Conservation (phyloP, 2,888 invertebrate genomes). For the Embidobia sp. region DNA sequence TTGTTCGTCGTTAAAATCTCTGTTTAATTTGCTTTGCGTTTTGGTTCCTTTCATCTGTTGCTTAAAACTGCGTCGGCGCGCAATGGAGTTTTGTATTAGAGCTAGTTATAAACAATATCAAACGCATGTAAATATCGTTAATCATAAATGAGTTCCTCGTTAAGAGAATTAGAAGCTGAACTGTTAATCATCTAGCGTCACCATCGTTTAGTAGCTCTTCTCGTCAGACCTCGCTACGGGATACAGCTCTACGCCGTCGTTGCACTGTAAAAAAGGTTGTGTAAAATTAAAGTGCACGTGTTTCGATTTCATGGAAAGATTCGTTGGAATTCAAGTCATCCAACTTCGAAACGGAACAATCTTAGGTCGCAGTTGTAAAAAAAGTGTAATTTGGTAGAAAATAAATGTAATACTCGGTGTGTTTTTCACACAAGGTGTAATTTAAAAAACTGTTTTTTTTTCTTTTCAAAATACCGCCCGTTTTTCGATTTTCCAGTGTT, state of each 20-base stretch:
- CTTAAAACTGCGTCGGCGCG: slow-evolving; percentile 73
- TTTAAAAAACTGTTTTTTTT: too few species aligned
- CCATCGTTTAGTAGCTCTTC: slow-evolving; percentile 70
- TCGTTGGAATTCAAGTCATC: too few species aligned
- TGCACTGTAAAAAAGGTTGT: too few species aligned
- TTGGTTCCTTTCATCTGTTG: slow-evolving; percentile 64
- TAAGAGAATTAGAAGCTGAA: slow-evolving; percentile 78
- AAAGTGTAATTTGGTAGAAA: too few species aligned
- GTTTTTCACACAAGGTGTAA: too few species aligned
- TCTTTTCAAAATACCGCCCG: too few species aligned
- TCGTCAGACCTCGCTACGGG: slow-evolving; percentile 74
- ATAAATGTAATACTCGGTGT: too few species aligned
- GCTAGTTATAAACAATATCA: slow-evolving; percentile 80
- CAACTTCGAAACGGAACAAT: too few species aligned
- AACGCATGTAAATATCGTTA: slow-evolving; percentile 80
- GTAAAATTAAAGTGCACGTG: too few species aligned
- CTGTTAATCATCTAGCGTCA: slow-evolving; percentile 79
- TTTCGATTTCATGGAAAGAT: too few species aligned
- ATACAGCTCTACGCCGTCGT: slow-evolving; percentile 64
- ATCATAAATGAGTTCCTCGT: slow-evolving; percentile 76
- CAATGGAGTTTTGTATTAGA: slow-evolving; percentile 81
- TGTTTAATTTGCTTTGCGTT: slow-evolving; percentile 57
- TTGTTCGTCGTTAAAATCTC: slow-evolving; percentile 23
- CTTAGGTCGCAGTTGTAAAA: too few species aligned
- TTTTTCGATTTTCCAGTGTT: too few species aligned